Conservation (phyloP, 2,888 invertebrate genomes). For the Meliscaeva auricollis region DNA sequence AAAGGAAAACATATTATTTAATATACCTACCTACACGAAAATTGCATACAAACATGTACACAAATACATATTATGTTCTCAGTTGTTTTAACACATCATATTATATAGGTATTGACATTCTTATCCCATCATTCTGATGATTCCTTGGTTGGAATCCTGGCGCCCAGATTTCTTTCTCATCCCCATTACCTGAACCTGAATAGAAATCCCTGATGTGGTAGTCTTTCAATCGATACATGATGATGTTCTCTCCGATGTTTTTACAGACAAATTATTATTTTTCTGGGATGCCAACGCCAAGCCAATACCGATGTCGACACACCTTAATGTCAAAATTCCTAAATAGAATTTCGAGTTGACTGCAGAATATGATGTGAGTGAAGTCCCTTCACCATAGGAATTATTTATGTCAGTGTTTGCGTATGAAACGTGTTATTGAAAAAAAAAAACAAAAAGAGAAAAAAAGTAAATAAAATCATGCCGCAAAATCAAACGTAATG, state of each 20-base stretch:
- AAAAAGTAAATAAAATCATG: conserved; percentile 22
- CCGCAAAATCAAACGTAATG: conserved; percentile 38
- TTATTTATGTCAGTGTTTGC: conserved; percentile 44
- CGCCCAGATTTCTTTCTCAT: conserved; percentile 25
- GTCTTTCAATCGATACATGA: conserved; percentile 26
- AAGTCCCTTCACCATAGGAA: conserved; percentile 28
- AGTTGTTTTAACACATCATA: conserved; percentile 18
- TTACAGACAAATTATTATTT: conserved; percentile 36
- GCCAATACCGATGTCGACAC: conserved; percentile 39
- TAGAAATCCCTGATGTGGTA: background rate
- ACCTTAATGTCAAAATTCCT: conserved; percentile 44
- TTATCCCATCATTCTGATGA: conserved; percentile 33
- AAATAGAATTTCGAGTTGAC: conserved; percentile 43
- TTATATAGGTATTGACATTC: conserved; percentile 30
- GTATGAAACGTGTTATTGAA: conserved; percentile 32
- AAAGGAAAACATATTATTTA: conserved; percentile 6
- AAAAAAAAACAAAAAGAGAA: background rate
- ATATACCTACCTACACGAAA: conserved; percentile 1
- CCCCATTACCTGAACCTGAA: background rate
- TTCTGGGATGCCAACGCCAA: conserved; percentile 23
- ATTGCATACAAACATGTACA: background rate
- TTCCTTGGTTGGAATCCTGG: conserved; percentile 29
- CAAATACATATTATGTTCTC: background rate
- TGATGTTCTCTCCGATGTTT: conserved; percentile 29
- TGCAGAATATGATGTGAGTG: conserved; percentile 30